phyloP scores from a whole-genome alignment of 2,888 invertebrate species.

The Trissolcus brochymenae region DNA sequence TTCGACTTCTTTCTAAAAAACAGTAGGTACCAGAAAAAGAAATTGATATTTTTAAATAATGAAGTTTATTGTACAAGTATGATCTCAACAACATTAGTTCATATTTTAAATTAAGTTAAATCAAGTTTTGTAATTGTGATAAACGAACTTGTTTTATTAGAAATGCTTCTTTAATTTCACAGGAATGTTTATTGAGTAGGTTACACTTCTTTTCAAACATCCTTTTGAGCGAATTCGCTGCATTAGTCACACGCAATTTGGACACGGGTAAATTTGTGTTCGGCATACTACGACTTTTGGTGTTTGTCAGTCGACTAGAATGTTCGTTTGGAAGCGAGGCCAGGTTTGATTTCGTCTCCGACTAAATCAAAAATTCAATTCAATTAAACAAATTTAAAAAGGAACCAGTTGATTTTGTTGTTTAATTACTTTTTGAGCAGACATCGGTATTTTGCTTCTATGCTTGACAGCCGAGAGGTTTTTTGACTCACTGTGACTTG shows the following conservation, averaged over 20 bases:
- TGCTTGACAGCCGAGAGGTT: not conserved
- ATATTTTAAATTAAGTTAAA: not conserved
- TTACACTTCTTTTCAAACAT: constrained; percentile 9
- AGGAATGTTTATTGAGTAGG: constrained; percentile 8
- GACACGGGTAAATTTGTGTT: constrained; percentile 7
- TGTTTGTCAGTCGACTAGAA: not conserved
- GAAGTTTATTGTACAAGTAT: too few species aligned
- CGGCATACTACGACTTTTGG: constrained; percentile 13
- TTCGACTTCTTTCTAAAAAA: constrained; percentile 22
- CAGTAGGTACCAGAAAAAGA: too few species aligned
- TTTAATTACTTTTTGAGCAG: constrained; percentile 20
- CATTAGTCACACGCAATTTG: constrained; percentile 3
- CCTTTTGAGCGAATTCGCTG: not conserved
- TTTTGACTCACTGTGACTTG: constrained; percentile 10
- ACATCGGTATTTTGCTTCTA: constrained; percentile 27
- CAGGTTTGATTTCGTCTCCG: not conserved
- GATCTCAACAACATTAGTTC: not conserved
- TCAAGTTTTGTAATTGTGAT: not conserved
- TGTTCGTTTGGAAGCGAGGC: not conserved
- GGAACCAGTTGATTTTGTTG: not conserved
- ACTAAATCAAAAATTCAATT: not conserved
- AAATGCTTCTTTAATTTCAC: constrained; percentile 10
- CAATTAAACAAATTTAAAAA: not conserved
- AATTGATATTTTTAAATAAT: too few species aligned
- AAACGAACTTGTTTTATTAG: constrained; percentile 13